phyloP scores from a whole-genome alignment of 2,888 invertebrate genomes.

The Uropetala carovei region DNA sequence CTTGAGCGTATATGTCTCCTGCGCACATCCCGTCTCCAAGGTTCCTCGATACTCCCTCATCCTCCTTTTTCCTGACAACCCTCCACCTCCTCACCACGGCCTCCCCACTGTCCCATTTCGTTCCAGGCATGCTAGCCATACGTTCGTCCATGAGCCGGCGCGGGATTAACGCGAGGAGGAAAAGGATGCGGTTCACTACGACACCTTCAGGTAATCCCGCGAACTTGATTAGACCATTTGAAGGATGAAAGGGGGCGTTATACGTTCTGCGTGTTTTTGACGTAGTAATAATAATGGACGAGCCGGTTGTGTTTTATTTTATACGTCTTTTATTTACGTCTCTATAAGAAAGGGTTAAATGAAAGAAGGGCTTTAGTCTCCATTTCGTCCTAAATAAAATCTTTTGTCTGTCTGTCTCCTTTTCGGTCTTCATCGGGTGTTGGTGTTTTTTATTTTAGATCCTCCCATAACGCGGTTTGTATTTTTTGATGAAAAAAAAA shows the following conservation, averaged over 20 bases:
- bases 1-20: neutral
- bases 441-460: too few relatives aligned
- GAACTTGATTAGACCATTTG: neutral
- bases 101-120: neutral
- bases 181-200: neutral
- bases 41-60: neutral
- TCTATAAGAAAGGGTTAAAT: too few relatives aligned
- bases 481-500: too few relatives aligned
- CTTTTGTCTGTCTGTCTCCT: too few relatives aligned
- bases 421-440: too few relatives aligned
- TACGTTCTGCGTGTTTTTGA: too few relatives aligned
- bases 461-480: too few relatives aligned
- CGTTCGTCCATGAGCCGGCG: neutral
- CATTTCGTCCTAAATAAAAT: too few relatives aligned
- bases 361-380: too few relatives aligned
- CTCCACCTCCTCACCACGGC: neutral
- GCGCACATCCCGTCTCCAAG: neutral
- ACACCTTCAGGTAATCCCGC: slow-evolving; percentile 8
- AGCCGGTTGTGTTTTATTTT: too few relatives aligned
- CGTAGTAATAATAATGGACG: too few relatives aligned
- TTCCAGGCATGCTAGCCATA: slow-evolving; percentile 13
- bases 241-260: neutral
- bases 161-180: neutral
- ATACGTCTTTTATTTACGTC: too few relatives aligned
- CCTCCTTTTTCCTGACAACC: neutral